These are phyloP conservation scores for Acanthosepion lycidas DNA, from an alignment of 2,888 invertebrate species.

Conservation along the genomic window DNA sequence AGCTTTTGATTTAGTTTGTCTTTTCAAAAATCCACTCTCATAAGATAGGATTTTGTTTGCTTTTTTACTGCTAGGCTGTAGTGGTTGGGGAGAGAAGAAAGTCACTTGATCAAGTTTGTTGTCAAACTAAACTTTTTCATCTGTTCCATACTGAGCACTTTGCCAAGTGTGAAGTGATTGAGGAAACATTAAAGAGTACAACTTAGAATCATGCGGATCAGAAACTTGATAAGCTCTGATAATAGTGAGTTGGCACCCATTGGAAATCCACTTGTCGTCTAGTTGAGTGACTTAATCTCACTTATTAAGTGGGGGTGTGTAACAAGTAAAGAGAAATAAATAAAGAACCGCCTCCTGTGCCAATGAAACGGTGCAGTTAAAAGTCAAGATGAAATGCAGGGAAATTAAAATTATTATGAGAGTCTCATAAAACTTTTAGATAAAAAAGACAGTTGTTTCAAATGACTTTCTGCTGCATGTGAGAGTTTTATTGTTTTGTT, in stretches of 20 bases:
- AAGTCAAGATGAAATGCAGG: background rate
- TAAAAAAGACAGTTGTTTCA: background rate
- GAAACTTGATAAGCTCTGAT: constrained; percentile 33
- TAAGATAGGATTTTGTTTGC: background rate
- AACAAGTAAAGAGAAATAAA: background rate
- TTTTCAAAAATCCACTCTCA: background rate
- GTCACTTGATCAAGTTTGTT: background rate
- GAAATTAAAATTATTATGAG: background rate
- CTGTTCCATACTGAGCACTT: background rate
- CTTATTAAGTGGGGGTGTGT: constrained; percentile 33
- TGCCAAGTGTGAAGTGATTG: background rate
- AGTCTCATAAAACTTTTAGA: background rate
- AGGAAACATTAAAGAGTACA: background rate
- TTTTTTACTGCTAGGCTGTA: background rate
- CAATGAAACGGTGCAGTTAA: background rate
- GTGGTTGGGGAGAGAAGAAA: background rate
- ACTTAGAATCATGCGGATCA: background rate
- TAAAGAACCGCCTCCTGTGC: background rate
- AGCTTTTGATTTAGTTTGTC: background rate
- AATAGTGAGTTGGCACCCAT: constrained; percentile 17
- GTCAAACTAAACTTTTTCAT: background rate
- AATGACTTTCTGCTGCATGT: background rate
- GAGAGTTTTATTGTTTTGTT: background rate
- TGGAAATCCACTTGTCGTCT: background rate
- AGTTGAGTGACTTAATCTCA: background rate